Base-by-base conservation (phyloP, 2,113 vertebrate species). In the Mystacornis crossleyi region DNA sequence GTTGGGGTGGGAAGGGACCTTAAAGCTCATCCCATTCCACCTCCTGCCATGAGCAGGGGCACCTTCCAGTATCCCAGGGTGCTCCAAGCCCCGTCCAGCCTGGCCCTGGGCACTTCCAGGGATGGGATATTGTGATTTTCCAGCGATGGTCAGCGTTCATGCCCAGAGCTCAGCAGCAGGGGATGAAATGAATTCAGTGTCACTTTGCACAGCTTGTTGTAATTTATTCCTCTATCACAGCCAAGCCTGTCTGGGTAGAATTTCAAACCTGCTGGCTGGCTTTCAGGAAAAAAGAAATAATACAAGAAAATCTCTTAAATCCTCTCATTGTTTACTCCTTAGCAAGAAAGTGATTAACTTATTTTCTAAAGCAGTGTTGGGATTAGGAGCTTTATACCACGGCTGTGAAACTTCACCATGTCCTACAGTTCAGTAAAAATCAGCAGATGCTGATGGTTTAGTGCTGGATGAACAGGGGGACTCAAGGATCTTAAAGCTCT, bases 311-410 rank as follows among this genome's bases (percentile, higher is more conserved):
- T 42, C 73, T 80, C 29, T 77, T 89, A 94, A 94, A 82, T 18
- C 81, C 36, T 53, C 77, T 93, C 61, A 38, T 79, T 93, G 34
- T 71, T 96, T 96, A 84, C 89, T 96, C 73, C 40, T 94, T 82
- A 93, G 87, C 29, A 28, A 72, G 57, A 40, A 82, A 86, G 79
- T 66, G 66, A 91, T 88, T 90, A 85, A 75, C 62, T 93, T 62
- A 10, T 42, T 85, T 85, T 58, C 54, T 24, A 12, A 71, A 88
- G 50, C 54, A 67, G 9, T 9, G 20, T 24, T 93, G 33, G 62
- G 62, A 88, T 94, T 91, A 90, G 28, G 42, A 38, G 6, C 21
- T 94, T 71, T 7, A 8, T 47, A 6, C 23, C 40, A 33, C 36
- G 13, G 5, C 12, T 75, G 3, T 53, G 5, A 64, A 86, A 45